A percentile compares a stretch with the other conserved stretches of the same genome.
Evolutionary conservation across 2,797 vertebrate species (phyloP).

Genomic region (Acanthopagrus latus): DNA sequence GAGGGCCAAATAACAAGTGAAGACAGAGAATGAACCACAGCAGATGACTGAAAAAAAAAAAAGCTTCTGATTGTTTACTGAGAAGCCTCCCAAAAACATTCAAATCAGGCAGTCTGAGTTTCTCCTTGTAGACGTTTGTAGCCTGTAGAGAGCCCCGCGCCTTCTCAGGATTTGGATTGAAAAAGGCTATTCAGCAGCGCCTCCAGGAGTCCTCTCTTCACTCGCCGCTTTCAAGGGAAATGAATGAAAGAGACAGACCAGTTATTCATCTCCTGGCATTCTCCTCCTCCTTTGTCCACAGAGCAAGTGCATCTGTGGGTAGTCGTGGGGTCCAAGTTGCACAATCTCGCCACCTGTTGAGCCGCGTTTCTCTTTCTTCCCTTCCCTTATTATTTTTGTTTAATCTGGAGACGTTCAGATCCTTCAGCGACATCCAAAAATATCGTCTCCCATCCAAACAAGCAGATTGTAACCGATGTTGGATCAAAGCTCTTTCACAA

Average conservation of each 20-base stretch:
- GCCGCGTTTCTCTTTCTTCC: neutral
- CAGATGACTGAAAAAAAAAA: neutral
- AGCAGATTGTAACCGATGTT: neutral
- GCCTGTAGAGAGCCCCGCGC: slow-evolving; percentile 30
- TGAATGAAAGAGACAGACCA: slow-evolving; percentile 68
- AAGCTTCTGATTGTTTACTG: slow-evolving; percentile 7
- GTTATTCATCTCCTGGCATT: slow-evolving; percentile 72
- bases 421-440: neutral
- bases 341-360: slow-evolving; percentile 71
- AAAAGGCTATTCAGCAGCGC: slow-evolving; percentile 59
- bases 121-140: slow-evolving; percentile 27
- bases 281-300: slow-evolving; percentile 63
- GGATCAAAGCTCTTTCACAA: slow-evolving; percentile 18
- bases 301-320: slow-evolving; percentile 53
- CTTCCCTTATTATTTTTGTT: neutral
- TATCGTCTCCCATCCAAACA: neutral
- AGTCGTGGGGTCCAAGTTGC: slow-evolving; percentile 45
- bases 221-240: slow-evolving; percentile 61
- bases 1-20: neutral
- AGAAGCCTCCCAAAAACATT: slow-evolving; percentile 15
- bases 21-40: neutral
- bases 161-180: slow-evolving; percentile 56
- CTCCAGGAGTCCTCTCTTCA: slow-evolving; percentile 62
- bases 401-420: slow-evolving; percentile 1
- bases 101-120: slow-evolving; percentile 24